Evolutionary conservation across 2,113 vertebrate genomes (phyloP).

Genomic region (Rana temporaria): DNA sequence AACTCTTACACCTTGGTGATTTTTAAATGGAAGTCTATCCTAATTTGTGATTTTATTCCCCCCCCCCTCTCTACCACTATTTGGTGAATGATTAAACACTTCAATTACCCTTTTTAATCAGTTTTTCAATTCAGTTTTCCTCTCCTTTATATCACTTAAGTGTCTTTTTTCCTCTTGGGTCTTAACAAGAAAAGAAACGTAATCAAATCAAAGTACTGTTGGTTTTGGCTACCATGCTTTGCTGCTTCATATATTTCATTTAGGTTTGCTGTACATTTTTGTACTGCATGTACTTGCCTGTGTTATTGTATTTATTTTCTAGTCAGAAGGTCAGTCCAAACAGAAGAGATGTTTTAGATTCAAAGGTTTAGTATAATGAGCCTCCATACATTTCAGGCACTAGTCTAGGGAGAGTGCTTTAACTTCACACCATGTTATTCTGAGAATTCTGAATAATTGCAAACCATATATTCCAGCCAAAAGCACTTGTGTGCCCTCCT

Average conservation of each 20-base stretch:
- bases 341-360: too few species aligned
- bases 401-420: too few species aligned
- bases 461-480: too few species aligned
- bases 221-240: constrained; percentile 88
- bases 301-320: not conserved
- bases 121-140: constrained; percentile 58
- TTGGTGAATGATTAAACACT: constrained; percentile 60
- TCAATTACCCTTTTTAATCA: constrained; percentile 62
- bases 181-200: constrained; percentile 26
- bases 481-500: too few species aligned
- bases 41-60: constrained; percentile 61
- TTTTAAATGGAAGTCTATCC: constrained; percentile 47
- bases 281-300: constrained; percentile 17
- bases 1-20: constrained; percentile 56
- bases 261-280: constrained; percentile 53
- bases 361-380: too few species aligned
- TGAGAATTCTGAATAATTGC: too few species aligned
- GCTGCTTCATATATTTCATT: constrained; percentile 72
- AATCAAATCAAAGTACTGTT: constrained; percentile 88
- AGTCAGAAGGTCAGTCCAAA: too few species aligned
- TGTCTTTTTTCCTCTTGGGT: constrained; percentile 54
- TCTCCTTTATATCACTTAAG: constrained; percentile 59
- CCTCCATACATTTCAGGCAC: too few species aligned
- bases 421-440: too few species aligned
- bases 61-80: constrained; percentile 25